These are phyloP conservation scores for Dicaeum eximium DNA, from an alignment of 2,113 vertebrate genomes.

Conservation along the genomic window DNA sequence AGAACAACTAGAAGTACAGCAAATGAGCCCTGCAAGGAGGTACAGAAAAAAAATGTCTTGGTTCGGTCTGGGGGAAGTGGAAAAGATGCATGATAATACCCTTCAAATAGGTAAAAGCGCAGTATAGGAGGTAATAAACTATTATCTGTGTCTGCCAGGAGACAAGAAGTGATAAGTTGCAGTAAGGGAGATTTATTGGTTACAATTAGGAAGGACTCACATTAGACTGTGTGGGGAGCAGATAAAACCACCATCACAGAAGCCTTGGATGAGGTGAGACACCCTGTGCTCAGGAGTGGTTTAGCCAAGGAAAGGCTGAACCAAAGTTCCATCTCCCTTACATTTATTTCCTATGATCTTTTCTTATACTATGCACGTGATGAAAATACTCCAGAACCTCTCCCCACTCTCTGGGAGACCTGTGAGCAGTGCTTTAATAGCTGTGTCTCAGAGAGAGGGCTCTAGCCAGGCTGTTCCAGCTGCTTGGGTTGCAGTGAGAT, in stretches of 20 bases:
- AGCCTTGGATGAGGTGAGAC: background rate
- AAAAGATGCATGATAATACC: background rate
- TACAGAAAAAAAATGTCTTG: background rate
- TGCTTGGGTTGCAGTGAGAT: background rate
- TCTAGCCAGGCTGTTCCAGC: background rate
- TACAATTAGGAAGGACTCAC: background rate
- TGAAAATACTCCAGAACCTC: background rate
- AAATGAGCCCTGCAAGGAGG: background rate
- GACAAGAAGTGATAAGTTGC: background rate
- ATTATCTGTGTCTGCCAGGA: background rate
- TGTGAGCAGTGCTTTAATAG: background rate
- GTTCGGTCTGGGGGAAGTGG: background rate
- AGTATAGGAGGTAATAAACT: background rate
- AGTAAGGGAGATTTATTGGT: background rate
- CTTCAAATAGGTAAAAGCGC: background rate
- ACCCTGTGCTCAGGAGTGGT: background rate
- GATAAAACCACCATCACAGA: background rate
- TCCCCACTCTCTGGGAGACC: background rate
- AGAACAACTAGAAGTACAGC: background rate
- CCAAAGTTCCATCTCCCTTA: background rate
- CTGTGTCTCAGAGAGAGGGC: background rate
- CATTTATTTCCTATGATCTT: background rate
- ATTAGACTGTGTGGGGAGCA: background rate
- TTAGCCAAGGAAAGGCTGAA: background rate
- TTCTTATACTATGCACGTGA: background rate